Conservation (phyloP, 2,797 vertebrate genomes). For the Takifugu ocellatus region DNA sequence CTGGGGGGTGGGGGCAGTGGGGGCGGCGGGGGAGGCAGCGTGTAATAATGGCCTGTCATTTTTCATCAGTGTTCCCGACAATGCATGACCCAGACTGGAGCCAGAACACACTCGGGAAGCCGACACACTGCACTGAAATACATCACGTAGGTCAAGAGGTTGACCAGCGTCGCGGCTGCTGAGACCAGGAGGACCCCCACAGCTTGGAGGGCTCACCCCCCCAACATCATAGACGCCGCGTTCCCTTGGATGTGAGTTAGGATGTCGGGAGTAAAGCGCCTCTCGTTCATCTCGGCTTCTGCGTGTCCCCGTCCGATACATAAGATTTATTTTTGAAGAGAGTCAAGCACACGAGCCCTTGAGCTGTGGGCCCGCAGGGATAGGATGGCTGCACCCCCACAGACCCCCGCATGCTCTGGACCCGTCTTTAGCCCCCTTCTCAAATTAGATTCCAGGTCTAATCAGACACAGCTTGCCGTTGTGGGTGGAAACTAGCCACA, state of each 20-base stretch:
- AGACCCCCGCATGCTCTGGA: conserved; percentile 46
- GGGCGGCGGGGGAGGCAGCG: conserved; percentile 37
- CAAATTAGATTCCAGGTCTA: conserved; percentile 77
- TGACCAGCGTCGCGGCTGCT: conserved; percentile 57
- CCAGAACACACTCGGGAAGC: conserved; percentile 59
- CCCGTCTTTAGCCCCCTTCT: conserved; percentile 55
- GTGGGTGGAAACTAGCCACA: conserved; percentile 78
- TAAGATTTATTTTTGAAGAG: conserved; percentile 50
- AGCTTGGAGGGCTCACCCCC: conserved; percentile 2
- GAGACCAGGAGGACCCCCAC: conserved; percentile 29
- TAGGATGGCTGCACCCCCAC: conserved; percentile 47
- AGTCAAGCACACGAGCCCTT: conserved; percentile 56
- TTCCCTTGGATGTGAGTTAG: too few species aligned
- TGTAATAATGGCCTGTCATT: conserved; percentile 73
- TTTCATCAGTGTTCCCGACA: conserved; percentile 70
- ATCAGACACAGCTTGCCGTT: conserved; percentile 75
- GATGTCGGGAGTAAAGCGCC: too few species aligned
- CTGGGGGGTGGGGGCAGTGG: not conserved
- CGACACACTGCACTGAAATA: conserved; percentile 56
- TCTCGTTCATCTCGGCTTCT: conserved; percentile 42
- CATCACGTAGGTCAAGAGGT: conserved; percentile 62
- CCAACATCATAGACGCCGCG: conserved; percentile 5
- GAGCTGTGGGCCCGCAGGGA: conserved; percentile 50
- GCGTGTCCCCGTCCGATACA: conserved; percentile 24
- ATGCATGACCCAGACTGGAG: conserved; percentile 70